phyloP scores from a whole-genome alignment of 2,888 invertebrate species.

The Euplexia lucipara region DNA sequence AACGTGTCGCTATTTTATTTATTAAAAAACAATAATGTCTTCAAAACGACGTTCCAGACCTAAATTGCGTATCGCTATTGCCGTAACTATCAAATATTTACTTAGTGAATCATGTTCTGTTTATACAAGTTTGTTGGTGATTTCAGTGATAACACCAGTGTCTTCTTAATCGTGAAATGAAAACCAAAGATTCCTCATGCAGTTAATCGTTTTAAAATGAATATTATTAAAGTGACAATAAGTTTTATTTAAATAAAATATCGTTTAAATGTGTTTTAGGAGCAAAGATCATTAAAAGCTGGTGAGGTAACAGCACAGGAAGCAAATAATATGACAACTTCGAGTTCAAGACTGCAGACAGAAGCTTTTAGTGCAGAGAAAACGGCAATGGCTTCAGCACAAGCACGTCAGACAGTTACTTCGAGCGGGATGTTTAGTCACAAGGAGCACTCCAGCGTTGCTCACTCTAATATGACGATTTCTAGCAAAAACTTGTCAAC shows the following conservation, averaged over 20 bases:
- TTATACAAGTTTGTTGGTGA: conserved; percentile 72
- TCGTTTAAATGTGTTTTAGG: conserved; percentile 89
- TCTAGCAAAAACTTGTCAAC: conserved; percentile 94
- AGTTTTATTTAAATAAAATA: conserved; percentile 33
- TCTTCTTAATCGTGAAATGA: conserved; percentile 57
- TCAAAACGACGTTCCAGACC: conserved; percentile 85
- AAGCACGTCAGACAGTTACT: conserved; percentile 95
- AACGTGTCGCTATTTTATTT: conserved; percentile 75
- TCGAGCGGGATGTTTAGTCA: conserved; percentile 95
- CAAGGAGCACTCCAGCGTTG: conserved; percentile 92
- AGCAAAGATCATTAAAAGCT: conserved; percentile 95
- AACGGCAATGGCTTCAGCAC: conserved; percentile 93
- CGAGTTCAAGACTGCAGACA: conserved; percentile 96
- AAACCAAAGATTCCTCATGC: not conserved
- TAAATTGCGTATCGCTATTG: conserved; percentile 86
- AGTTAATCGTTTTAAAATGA: not conserved
- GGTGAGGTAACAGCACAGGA: conserved; percentile 96
- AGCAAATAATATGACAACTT: conserved; percentile 95
- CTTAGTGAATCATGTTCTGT: conserved; percentile 79
- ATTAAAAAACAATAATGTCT: conserved; percentile 81
- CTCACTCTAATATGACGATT: conserved; percentile 95
- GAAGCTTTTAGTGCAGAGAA: conserved; percentile 97
- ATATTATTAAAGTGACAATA: conserved; percentile 17
- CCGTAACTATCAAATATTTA: conserved; percentile 87
- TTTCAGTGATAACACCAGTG: conserved; percentile 77